Conservation (phyloP, 1,140 invertebrate genomes). For the Drosophila triauraria region DNA sequence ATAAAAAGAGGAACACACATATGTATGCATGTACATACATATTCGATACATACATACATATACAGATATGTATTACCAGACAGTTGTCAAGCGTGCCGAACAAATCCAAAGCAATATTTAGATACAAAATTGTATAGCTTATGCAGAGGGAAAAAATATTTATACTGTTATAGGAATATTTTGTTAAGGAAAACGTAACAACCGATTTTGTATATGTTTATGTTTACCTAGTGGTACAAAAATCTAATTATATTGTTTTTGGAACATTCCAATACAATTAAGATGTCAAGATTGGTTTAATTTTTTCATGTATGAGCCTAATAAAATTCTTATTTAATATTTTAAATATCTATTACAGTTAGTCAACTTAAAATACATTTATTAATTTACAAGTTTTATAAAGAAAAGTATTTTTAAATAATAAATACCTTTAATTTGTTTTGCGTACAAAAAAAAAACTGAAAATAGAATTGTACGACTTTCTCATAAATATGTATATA, state of each 20-base stretch:
- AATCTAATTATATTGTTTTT: no score
- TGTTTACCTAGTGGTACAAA: no score
- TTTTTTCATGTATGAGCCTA: no score
- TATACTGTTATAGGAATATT: neutral
- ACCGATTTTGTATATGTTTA: neutral
- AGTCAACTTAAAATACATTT: no score
- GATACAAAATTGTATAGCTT: constrained; percentile 2
- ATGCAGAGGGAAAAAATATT: neutral
- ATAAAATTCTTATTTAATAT: no score
- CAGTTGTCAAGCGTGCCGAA: constrained; percentile 45
- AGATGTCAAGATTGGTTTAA: neutral
- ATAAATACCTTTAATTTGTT: neutral
- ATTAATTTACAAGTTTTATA: no score
- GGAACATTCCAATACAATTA: neutral
- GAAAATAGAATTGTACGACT: neutral
- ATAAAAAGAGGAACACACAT: constrained; percentile 20
- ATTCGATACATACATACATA: neutral
- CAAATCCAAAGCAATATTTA: constrained; percentile 16
- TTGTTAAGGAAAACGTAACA: neutral
- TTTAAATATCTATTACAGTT: no score
- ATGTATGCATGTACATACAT: no score
- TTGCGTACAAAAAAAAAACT: neutral
- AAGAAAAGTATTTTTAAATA: neutral
- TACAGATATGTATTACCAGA: constrained; percentile 16
- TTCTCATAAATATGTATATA: constrained; percentile 1